These are phyloP conservation scores for Scaptomyza parva DNA, from an alignment of 2,888 invertebrate species.

Conservation along the genomic window DNA sequence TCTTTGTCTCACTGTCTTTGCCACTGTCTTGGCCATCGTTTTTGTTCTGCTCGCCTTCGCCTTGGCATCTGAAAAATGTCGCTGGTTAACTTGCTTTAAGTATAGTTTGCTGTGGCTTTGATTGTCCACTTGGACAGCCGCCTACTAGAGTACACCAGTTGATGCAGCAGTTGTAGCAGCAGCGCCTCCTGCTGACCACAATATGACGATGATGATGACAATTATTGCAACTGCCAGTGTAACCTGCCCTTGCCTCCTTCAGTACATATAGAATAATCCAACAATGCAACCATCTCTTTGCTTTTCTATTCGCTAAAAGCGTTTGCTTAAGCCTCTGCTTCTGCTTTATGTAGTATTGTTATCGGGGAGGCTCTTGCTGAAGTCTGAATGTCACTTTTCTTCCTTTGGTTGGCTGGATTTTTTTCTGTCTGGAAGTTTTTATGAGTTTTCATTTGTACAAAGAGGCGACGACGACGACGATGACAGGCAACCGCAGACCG, in stretches of 20 bases:
- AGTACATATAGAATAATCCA: neutral
- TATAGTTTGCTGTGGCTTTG: constrained; percentile 68
- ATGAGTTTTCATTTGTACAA: constrained; percentile 67
- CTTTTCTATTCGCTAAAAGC: constrained; percentile 12
- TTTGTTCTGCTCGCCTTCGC: constrained; percentile 50
- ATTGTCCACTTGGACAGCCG: constrained; percentile 63
- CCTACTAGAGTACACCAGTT: constrained; percentile 41
- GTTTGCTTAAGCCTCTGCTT: constrained; percentile 2
- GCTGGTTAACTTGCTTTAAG: constrained; percentile 79
- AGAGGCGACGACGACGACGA: constrained; percentile 19
- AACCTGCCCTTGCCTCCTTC: constrained; percentile 23
- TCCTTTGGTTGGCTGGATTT: constrained; percentile 32
- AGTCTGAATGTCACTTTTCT: constrained; percentile 56
- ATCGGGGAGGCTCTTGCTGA: constrained; percentile 37
- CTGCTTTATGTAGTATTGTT: constrained; percentile 40
- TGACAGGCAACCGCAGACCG: constrained; percentile 68
- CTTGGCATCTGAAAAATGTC: constrained; percentile 78
- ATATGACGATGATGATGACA: constrained; percentile 60
- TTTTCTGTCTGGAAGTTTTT: constrained; percentile 66
- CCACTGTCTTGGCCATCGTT: constrained; percentile 32
- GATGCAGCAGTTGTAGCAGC: constrained; percentile 13
- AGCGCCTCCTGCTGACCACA: constrained; percentile 52
- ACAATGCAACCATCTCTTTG: neutral
- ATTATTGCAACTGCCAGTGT: constrained; percentile 65
- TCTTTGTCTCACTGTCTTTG: constrained; percentile 12